phyloP scores from a whole-genome alignment of 2,797 vertebrate species.

The Sebastes minor region DNA sequence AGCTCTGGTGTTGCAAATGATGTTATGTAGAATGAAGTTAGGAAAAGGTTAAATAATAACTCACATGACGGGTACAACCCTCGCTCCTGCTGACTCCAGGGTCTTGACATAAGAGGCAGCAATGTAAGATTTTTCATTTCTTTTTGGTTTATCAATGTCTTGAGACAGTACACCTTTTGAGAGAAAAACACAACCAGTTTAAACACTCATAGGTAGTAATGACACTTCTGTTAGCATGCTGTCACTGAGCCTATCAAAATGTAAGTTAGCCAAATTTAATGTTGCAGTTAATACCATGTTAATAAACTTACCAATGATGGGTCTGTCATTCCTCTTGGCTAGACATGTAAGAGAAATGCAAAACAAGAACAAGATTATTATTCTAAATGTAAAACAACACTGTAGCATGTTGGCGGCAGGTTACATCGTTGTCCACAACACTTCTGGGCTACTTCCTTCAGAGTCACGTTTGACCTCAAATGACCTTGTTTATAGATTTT shows the following conservation, averaged over 20 bases:
- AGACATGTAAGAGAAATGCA: neutral
- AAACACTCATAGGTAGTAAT: neutral
- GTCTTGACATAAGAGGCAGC: conserved; percentile 94
- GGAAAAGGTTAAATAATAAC: neutral
- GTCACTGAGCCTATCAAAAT: neutral
- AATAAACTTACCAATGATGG: conserved; percentile 74
- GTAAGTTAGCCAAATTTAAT: neutral
- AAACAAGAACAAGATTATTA: neutral
- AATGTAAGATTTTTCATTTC: conserved; percentile 81
- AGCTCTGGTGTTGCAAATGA: rapidly evolving
- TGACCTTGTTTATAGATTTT: too few relatives aligned
- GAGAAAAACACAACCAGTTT: neutral
- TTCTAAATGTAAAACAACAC: neutral
- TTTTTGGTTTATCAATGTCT: conserved; percentile 55
- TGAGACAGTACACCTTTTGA: conserved; percentile 88
- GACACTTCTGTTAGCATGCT: neutral
- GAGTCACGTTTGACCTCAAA: too few relatives aligned
- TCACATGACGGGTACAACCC: conserved; percentile 92
- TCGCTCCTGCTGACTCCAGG: conserved; percentile 91
- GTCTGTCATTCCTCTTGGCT: conserved; percentile 58
- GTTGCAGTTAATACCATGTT: neutral
- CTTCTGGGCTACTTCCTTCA: too few relatives aligned
- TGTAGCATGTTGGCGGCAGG: neutral
- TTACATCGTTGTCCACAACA: too few relatives aligned
- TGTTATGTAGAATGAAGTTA: neutral